Evolutionary conservation across 2,888 invertebrate species (phyloP).

Genomic region (Caradrina clavipalpis): DNA sequence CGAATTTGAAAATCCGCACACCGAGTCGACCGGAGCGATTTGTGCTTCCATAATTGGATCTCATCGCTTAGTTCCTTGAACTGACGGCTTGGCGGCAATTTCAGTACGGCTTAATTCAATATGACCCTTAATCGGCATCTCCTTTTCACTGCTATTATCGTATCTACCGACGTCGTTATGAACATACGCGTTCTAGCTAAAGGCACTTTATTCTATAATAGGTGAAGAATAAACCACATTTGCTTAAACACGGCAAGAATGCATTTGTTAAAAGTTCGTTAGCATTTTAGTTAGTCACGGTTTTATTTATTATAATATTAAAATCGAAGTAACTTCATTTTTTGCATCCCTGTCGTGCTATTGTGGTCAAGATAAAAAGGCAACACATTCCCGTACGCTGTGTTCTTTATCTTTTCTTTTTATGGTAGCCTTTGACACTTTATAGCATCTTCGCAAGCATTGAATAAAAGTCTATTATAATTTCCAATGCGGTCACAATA

Average conservation of each 20-base stretch:
- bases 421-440: conserved; percentile 52
- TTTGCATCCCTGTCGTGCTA: conserved; percentile 52
- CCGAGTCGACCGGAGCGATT: conserved; percentile 71
- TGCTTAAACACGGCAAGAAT: conserved; percentile 33
- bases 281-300: conserved; percentile 52
- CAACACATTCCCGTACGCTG: conserved; percentile 33
- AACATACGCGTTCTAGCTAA: conserved; percentile 42
- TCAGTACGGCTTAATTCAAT: conserved; percentile 66
- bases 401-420: conserved; percentile 43
- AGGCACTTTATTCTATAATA: conserved; percentile 32
- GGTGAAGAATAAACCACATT: conserved; percentile 42
- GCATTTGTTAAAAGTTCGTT: conserved; percentile 53
- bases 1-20: conserved; percentile 79
- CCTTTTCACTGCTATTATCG: conserved; percentile 50
- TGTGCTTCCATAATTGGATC: conserved; percentile 77
- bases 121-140: conserved; percentile 61
- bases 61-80: conserved; percentile 68
- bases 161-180: conserved; percentile 39
- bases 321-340: conserved; percentile 45
- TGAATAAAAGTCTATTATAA: conserved; percentile 52
- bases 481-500: conserved; percentile 36
- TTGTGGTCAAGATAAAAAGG: conserved; percentile 52
- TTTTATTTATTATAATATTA: conserved; percentile 48
- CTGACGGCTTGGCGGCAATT: conserved; percentile 60
- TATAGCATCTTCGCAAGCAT: conserved; percentile 44